These are phyloP conservation scores for Merops nubicus DNA, from an alignment of 2,113 vertebrate genomes.

Conservation along the genomic window DNA sequence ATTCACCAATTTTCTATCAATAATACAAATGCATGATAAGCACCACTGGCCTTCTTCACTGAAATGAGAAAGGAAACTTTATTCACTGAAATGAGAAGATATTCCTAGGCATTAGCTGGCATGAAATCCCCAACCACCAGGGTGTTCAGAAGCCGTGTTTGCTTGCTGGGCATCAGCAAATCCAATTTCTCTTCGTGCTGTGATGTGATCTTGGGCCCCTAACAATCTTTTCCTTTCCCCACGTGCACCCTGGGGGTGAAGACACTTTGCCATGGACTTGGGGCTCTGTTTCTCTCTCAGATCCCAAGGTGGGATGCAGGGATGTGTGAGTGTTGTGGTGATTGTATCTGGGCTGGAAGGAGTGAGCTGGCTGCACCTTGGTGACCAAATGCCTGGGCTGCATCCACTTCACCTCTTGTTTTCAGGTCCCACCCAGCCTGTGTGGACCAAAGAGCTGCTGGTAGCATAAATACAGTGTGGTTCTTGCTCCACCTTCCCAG, in stretches of 20 bases:
- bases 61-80: background rate
- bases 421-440: background rate
- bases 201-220: background rate
- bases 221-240: background rate
- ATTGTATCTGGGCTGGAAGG: background rate
- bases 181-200: background rate
- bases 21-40: background rate
- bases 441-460: background rate
- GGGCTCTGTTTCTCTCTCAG: background rate
- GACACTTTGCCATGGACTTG: background rate
- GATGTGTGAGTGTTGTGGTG: background rate
- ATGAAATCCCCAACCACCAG: background rate
- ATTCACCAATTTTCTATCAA: background rate
- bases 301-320: background rate
- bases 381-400: background rate
- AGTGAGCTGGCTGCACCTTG: background rate
- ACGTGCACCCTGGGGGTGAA: background rate
- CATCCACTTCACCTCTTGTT: background rate
- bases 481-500: background rate
- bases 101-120: background rate
- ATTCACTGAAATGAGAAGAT: background rate
- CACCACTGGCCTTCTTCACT: background rate
- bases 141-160: background rate
- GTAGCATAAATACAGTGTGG: background rate
- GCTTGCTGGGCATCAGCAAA: background rate